A percentile compares a stretch with the other conserved stretches of the same genome.
These are phyloP conservation scores for Hypotaenidia philippensis DNA, from an alignment of 2,797 vertebrate genomes.

Conservation along the genomic window DNA sequence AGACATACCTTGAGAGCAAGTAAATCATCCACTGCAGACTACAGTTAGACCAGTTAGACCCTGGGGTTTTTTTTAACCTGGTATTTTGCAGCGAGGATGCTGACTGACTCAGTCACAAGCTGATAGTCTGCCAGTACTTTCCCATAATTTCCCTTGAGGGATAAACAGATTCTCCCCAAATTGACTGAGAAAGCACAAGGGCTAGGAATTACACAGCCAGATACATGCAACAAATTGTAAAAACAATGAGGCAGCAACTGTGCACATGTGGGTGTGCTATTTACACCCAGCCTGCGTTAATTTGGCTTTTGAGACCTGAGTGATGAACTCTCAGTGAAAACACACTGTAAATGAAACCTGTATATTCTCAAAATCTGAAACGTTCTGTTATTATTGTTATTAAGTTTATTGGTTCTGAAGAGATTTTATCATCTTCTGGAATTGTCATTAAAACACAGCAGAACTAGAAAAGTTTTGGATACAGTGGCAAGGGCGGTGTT, in stretches of 20 bases:
- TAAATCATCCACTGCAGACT: not conserved
- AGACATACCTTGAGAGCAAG: not conserved
- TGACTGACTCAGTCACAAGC: slow-evolving; percentile 43
- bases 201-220: not conserved
- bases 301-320: not conserved
- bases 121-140: slow-evolving; percentile 31
- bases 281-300: slow-evolving; percentile 11
- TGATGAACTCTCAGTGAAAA: not conserved
- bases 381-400: not conserved
- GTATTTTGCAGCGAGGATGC: not conserved
- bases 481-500: not conserved
- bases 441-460: not conserved
- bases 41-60: not conserved
- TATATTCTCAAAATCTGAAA: not conserved
- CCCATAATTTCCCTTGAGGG: slow-evolving; percentile 56
- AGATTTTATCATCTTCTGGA: not conserved
- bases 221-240: not conserved
- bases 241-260: slow-evolving; percentile 7
- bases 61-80: not conserved
- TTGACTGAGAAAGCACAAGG: slow-evolving; percentile 56
- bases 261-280: not conserved
- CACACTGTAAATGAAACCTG: not conserved
- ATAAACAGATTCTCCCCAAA: slow-evolving; percentile 51
- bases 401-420: not conserved
- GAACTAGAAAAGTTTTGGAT: not conserved